phyloP scores from a whole-genome alignment of 2,888 invertebrate genomes.

The Mechanitis messenoides region DNA sequence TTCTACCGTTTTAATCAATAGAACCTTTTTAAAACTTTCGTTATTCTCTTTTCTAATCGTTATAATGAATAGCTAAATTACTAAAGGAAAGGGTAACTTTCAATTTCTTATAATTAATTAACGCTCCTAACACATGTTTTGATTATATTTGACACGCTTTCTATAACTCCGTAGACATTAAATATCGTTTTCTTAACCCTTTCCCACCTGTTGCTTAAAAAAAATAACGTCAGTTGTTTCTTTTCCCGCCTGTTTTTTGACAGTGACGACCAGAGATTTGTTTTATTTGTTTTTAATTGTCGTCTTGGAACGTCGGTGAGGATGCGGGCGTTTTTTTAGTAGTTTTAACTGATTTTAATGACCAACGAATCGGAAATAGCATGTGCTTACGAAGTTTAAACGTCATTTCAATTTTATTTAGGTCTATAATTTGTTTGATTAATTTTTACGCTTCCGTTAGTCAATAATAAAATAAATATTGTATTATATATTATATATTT shows the following conservation, averaged over 20 bases:
- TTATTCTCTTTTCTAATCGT: too few relatives aligned
- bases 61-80: constrained; percentile 5
- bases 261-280: constrained; percentile 63
- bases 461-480: neutral
- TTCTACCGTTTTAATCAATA: too few relatives aligned
- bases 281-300: constrained; percentile 77
- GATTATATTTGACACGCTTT: constrained; percentile 72
- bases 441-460: constrained; percentile 21
- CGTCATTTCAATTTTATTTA: constrained; percentile 69
- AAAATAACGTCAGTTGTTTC: constrained; percentile 64
- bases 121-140: constrained; percentile 70
- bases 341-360: constrained; percentile 64
- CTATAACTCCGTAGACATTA: constrained; percentile 54
- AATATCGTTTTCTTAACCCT: constrained; percentile 51
- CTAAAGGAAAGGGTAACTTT: constrained; percentile 51
- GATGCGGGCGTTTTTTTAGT: constrained; percentile 48
- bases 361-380: constrained; percentile 67
- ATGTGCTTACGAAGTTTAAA: constrained; percentile 58
- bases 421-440: constrained; percentile 26
- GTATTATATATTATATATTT: neutral
- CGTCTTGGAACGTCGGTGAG: constrained; percentile 48
- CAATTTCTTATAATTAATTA: constrained; percentile 73
- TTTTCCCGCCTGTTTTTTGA: constrained; percentile 53
- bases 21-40: too few relatives aligned
- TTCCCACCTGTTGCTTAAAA: constrained; percentile 61